Base-by-base conservation (phyloP, 2,113 vertebrate genomes). In the Oryzias curvinotus region DNA sequence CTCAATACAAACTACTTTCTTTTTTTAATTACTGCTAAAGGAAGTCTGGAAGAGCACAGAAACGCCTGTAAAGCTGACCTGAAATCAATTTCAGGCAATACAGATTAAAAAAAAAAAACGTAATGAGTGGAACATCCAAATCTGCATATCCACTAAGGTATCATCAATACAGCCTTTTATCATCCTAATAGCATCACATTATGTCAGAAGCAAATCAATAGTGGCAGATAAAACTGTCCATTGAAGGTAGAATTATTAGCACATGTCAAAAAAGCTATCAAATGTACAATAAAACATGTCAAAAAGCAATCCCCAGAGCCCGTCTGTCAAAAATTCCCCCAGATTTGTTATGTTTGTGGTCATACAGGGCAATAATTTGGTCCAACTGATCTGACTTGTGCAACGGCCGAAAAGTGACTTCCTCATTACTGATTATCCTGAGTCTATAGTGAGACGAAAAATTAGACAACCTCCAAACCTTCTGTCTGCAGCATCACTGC, bases 391-490 rank as follows among this genome's bases (percentile, higher is more conserved):
- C 51, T 73, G 55, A 54, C 78, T 75, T 76, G 77, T 68, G 68
- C 85, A 81, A 70, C 74, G 69, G 85, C 82, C 55, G 58, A 79
- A 80, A 85, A 77, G 44, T 85, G 82, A 88, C 30, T 87, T 83
- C 78, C 83, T 89, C 86, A 65, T 85, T 85, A 83, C 71, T 63
- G 83, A 91, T 87, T 85, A 82, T 71, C 44, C 42, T 60, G 62
- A 85, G 65, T 84, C 75, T 70, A 57, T 57, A 28, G 62, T 67
- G 83, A 85, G 75, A 76, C 68, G 73, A 80, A 49, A 73, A 76
- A 84, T 82, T 62, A 86, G 47, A 71, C 17, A 21, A 41, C 21
- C 71, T 77, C 81, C 64, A 36, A 48, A 57, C 50, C 45, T 16
- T 12, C 14, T 36, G 54, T 53, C 55, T 64, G 53, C 5, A 57